These are phyloP conservation scores for Neodon shergylaensis DNA, from an alignment of 2,113 vertebrate species.

Conservation along the genomic window DNA sequence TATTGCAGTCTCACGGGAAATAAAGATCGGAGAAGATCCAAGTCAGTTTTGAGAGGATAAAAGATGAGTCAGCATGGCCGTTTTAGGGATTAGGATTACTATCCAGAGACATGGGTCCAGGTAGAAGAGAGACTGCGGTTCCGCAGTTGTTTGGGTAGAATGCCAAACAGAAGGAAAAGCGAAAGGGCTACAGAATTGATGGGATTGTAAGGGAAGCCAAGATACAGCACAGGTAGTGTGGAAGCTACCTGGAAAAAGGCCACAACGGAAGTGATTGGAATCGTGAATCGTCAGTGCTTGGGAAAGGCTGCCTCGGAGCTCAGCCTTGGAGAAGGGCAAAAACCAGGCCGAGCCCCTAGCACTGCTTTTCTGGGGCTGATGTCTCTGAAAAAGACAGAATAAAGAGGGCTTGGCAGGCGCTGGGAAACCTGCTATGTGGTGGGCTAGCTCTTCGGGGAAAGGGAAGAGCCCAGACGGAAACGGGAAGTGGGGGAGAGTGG, in stretches of 20 bases:
- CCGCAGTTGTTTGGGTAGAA: background rate
- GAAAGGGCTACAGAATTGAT: background rate
- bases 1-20: background rate
- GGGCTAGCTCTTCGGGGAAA: fast-evolving
- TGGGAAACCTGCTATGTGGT: background rate
- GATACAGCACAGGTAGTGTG: too few relatives aligned
- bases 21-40: background rate
- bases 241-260: too few relatives aligned
- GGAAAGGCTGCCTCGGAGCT: background rate
- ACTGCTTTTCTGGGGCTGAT: too few relatives aligned
- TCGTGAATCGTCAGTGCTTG: background rate
- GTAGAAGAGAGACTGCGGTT: background rate
- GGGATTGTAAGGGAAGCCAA: background rate
- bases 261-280: too few relatives aligned
- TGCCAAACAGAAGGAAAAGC: background rate
- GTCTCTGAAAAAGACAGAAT: background rate
- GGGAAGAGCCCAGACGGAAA: too few relatives aligned
- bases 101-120: background rate
- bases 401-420: fast-evolving
- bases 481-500: background rate
- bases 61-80: background rate
- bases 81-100: background rate
- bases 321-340: background rate
- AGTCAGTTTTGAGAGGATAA: background rate
- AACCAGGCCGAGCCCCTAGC: too few relatives aligned